Evolutionary conservation across 2,888 invertebrate genomes (phyloP).

Genomic region (Drosophila yooni): DNA sequence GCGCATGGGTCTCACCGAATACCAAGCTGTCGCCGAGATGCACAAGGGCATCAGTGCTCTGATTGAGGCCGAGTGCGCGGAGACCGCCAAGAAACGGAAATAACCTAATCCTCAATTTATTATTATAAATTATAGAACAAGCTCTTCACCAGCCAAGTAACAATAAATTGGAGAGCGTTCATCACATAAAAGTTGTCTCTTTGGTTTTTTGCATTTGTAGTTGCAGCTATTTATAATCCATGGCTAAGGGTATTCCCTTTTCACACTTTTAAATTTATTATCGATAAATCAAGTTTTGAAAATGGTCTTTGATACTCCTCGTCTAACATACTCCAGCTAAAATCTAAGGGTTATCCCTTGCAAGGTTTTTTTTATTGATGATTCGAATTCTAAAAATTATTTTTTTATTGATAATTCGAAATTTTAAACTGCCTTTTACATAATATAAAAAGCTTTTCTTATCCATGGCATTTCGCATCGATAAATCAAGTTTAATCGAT

Average conservation of each 20-base stretch:
- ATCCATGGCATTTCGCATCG: neutral
- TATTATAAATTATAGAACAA: neutral
- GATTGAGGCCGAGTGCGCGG: slow-evolving; percentile 92
- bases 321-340: neutral
- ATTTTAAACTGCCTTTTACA: no score
- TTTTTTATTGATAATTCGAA: neutral
- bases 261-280: neutral
- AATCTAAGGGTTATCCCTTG: neutral
- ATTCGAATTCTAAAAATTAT: no score
- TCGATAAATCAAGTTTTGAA: neutral
- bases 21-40: slow-evolving; percentile 95
- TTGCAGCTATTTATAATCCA: no score
- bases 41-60: slow-evolving; percentile 97
- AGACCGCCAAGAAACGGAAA: neutral
- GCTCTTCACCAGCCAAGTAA: neutral
- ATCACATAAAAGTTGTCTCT: neutral
- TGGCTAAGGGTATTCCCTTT: neutral
- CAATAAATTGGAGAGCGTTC: neutral
- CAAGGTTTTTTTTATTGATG: no score
- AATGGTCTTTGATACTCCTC: neutral
- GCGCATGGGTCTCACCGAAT: slow-evolving; percentile 98
- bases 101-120: neutral
- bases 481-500: neutral
- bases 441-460: no score
- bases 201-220: neutral